Evolutionary conservation across 2,113 vertebrate species (phyloP), one percentile per base, ranked within the genome.

Genomic region (Saccopteryx leptura): DNA sequence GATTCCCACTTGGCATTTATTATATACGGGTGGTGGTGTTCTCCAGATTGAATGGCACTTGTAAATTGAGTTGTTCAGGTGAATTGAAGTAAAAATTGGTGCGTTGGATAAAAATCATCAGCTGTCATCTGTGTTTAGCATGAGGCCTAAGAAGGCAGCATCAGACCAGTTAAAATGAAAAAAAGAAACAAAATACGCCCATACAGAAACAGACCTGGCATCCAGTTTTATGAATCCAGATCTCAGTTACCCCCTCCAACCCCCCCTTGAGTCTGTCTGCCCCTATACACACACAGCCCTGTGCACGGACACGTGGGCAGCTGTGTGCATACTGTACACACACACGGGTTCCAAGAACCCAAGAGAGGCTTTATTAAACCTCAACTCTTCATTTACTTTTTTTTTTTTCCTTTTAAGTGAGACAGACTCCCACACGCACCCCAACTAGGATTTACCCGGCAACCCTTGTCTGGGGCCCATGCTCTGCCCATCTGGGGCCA

Each of bases 91-190:
- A 24, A 18, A 88, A 96, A 75, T 39, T n/a, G 18, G 18, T 52
- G 28, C 65, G 52, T 17, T 74, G 50, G 14, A 66, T 92, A 68
- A 89, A 88, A 95, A 88, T 66, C 56, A 81, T 13, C 63, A 72
- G 18, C 14, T 72, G 3, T 78, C 66, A 63, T 74, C 19, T 66
- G 48, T 72, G 2, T 79, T 93, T 88, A 85, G 9, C 60, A 88
- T 81, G 19, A 60, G 10, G 9, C 33, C 61, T 85, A 76, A 93
- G 85, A 81, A 75, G 31, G 4, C 17, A 39, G n/a, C 26, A 65
- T 81, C 48, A 85, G 39, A 71, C 61, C 7, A 31, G 31, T 78
- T 93, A 81, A 87, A 93, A 66, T 31, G 92, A 91, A 60, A 68
- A 65, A 89, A 68, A 54, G 13, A 72, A 65, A 91, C 31, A 28